Evolutionary conservation across 2,888 invertebrate genomes (phyloP).

Genomic region (Aricia artaxerxes): DNA sequence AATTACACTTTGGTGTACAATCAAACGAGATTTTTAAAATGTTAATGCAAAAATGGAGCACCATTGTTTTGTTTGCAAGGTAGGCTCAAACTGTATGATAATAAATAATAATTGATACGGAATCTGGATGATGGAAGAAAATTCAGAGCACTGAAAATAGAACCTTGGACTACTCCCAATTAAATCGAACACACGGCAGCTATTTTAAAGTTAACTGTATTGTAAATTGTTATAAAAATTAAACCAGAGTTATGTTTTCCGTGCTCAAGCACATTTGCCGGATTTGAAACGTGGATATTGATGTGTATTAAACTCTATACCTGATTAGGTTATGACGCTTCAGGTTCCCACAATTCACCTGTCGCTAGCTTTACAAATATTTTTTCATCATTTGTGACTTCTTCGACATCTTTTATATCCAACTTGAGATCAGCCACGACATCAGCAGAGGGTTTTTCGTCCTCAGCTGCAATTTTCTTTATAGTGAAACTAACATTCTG

Average conservation of each 20-base stretch:
- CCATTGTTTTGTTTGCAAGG: background rate
- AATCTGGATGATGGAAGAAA: background rate
- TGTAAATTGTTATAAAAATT: background rate
- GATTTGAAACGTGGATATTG: too few relatives aligned
- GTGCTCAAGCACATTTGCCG: too few relatives aligned
- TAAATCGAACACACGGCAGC: background rate
- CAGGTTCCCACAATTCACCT: slow-evolving; percentile 56
- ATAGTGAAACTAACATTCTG: slow-evolving; percentile 81
- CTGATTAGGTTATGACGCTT: slow-evolving; percentile 35
- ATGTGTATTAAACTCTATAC: background rate
- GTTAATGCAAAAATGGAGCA: background rate
- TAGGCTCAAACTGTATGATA: background rate
- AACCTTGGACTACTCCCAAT: background rate
- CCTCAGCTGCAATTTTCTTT: slow-evolving; percentile 65
- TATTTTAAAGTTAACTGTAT: background rate
- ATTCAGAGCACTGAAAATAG: background rate
- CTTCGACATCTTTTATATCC: slow-evolving; percentile 53
- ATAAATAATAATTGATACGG: background rate
- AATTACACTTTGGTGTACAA: slow-evolving; percentile 74
- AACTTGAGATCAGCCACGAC: slow-evolving; percentile 62
- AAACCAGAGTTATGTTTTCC: background rate
- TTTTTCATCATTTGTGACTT: slow-evolving; percentile 60
- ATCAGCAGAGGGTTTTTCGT: slow-evolving; percentile 47
- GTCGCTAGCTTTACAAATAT: slow-evolving; percentile 69
- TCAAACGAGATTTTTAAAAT: slow-evolving; percentile 56